A percentile compares a stretch with the other conserved stretches of the same genome.
Conservation (phyloP, 2,113 vertebrate genomes). For the Petaurus breviceps region DNA sequence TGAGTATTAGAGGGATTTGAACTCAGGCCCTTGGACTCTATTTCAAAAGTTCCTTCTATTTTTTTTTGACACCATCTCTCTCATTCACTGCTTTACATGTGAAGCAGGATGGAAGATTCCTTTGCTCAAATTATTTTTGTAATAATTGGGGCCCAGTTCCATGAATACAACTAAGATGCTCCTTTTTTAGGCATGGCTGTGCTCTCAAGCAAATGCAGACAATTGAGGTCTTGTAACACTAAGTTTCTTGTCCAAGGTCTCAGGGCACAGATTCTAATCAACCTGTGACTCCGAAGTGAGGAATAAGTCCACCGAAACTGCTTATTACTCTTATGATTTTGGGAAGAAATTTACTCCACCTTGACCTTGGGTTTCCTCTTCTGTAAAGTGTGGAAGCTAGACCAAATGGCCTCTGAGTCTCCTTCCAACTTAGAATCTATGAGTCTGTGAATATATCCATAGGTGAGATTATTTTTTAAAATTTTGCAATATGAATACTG, state of each 20-base stretch:
- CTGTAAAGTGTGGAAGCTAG: background rate
- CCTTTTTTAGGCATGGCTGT: background rate
- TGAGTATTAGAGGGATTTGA: background rate
- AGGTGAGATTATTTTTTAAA: background rate
- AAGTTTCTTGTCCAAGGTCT: background rate
- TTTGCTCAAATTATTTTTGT: background rate
- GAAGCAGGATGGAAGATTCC: background rate
- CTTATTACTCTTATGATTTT: background rate
- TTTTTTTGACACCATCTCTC: background rate
- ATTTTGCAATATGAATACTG: background rate
- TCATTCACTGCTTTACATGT: background rate
- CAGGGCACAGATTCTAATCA: background rate
- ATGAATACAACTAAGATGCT: background rate
- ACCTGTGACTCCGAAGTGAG: background rate
- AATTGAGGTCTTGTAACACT: background rate
- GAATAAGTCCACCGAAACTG: background rate
- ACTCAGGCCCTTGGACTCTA: background rate
- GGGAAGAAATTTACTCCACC: background rate
- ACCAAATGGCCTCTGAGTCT: background rate
- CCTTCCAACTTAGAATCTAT: background rate
- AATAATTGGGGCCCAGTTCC: background rate
- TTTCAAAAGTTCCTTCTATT: background rate
- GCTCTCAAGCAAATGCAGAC: background rate
- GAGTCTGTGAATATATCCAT: background rate
- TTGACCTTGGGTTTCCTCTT: background rate